Conservation (phyloP, 2,888 invertebrate species). For the Andrena minutula region DNA sequence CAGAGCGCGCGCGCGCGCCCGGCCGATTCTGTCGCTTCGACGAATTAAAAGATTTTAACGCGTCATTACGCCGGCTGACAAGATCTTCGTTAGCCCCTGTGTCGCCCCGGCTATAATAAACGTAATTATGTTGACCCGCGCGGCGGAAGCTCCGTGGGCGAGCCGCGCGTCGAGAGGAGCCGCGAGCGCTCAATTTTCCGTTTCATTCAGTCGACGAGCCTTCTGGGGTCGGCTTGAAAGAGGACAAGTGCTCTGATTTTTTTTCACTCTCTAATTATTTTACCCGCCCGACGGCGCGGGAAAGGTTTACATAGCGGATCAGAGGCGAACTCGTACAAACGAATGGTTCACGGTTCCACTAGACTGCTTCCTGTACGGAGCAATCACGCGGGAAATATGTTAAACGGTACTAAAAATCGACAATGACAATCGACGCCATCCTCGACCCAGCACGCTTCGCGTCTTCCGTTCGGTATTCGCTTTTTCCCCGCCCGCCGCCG, state of each 20-base stretch:
- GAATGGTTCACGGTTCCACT: no score
- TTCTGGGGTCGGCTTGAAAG: constrained; percentile 15
- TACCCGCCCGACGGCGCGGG: neutral
- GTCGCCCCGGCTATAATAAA: constrained; percentile 25
- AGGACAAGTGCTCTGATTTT: constrained; percentile 11
- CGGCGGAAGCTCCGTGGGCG: neutral
- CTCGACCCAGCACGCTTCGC: constrained; percentile 32
- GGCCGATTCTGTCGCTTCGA: constrained; percentile 42
- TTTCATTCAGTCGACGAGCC: constrained; percentile 4
- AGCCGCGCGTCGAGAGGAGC: neutral
- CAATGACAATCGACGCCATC: constrained; percentile 32
- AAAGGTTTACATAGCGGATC: no score
- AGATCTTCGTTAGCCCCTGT: constrained; percentile 44
- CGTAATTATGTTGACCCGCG: constrained; percentile 46
- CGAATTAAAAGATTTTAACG: constrained; percentile 59
- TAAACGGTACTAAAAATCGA: neutral
- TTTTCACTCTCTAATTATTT: constrained; percentile 28
- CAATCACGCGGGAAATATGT: neutral
- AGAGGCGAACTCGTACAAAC: no score
- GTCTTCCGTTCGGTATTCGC: constrained; percentile 37
- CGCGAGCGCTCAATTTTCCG: constrained; percentile 41
- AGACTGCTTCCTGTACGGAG: no score
- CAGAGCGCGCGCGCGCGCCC: constrained; percentile 33
- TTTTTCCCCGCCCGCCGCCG: constrained; percentile 38
- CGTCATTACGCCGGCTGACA: constrained; percentile 38